Base-by-base conservation (phyloP, 1,140 invertebrate genomes). In the Monochamus saltuarius region DNA sequence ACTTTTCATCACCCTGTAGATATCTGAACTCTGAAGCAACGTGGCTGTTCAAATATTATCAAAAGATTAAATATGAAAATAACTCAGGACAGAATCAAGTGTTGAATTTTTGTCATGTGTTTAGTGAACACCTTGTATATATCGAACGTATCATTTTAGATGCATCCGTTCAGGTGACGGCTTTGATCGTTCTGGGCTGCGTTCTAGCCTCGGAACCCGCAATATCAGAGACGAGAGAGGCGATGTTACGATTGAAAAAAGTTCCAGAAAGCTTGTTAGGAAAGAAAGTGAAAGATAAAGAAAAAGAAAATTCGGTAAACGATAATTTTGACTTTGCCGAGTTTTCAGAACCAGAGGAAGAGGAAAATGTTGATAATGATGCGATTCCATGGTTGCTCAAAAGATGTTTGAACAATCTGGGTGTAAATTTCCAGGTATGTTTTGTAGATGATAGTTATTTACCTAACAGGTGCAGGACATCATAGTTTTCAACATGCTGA, bases 181-280 rank as follows among this genome's bases (percentile, higher is more conserved):
- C 87, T 1, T 68, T 94, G 47, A 84, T 90, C 35, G 87, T 90
- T 43, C 84, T 92, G 66, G 89, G 90, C 37, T 86, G 87, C 60
- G 77, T 93, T 39, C 78, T 89, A 19, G 84, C 84, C 38, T 78
- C 83, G 16, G 86, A 88, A 73, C 86, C 84, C 43, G 73, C 81
- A 2, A 74, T 83, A 4, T 70, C 78, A 57, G 87, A 87, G 75
- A 82, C 80, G 42, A 56, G 73, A 37, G 52, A 65, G 3, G 76
- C 78, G 49, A 69, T 82, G 19, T 70, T 70, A 39, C 80, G 58
- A 52, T 36, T 46, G 9, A 11, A 50, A 37, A 42, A 39, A 29
- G 36, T 50, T 34, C 13, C 14, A 4, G 34, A 39, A 50, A 53
- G 19, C 7, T 52, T 34, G 19, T 34, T 0, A 3, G 17, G 34